Base-by-base conservation (phyloP, 2,888 invertebrate genomes). In the Tetranychus piercei region DNA sequence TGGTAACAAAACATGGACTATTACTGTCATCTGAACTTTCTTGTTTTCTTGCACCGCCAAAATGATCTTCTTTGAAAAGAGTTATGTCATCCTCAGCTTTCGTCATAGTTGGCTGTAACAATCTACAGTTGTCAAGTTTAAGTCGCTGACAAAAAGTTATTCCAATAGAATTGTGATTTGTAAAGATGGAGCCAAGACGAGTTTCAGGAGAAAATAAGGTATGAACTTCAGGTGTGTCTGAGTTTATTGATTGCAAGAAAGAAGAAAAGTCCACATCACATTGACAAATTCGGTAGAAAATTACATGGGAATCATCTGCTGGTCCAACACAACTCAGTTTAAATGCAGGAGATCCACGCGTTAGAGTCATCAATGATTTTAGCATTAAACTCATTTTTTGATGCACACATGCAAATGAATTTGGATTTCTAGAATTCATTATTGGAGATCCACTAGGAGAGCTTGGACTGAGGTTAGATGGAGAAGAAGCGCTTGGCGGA, bases 311-410 rank as follows among this genome's bases (percentile, higher is more conserved):
- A 79, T 94, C 94, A 11, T 89, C 87, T 73, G 90, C 88, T 82
- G 95, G 94, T 72, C 89, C 85, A 76, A 92, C 85, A 64, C 74
- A 76, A n/a, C 94, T 92, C 77, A 95, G 84, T 83, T 92, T 91
- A 81, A 95, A 96, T 20, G 94, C 93, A 7, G 95, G 95, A 69
- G 92, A 92, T 77, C 91, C 89, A 81, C 96, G 87, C 44, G 94
- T 91, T 67, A 94, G 89, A 55, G 91, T 90, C 72, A 95, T 86
- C 73, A 94, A 86, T 0, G 94, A 93, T 82, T 94, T 94, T 5
- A 96, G 84, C 82, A 96, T 86, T 74, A 91, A 88, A 76, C 92
- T 89, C 92, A 96, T 92, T 78, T 93, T 87, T 82, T 92, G 92
- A 82, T 96, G 95, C 1, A 94, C 69, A 34, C 20, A 8, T 15